Evolutionary conservation across 2,113 vertebrate species (phyloP).

Genomic region (Amazona guildingii): DNA sequence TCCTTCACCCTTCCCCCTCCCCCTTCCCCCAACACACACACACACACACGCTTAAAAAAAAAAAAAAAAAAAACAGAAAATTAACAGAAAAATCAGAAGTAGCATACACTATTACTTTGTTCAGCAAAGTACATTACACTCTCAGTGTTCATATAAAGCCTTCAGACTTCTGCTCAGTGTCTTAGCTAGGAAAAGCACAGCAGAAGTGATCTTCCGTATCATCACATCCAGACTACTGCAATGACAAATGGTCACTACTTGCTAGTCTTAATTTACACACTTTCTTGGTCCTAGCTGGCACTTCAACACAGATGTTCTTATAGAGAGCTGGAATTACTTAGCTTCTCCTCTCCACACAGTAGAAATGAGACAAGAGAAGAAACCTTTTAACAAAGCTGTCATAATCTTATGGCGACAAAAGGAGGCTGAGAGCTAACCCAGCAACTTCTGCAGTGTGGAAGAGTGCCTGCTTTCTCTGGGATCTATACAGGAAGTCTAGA

Average conservation of each 20-base stretch:
- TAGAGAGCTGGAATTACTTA: not conserved
- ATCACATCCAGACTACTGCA: not conserved
- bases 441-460: not conserved
- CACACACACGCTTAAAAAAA: not conserved
- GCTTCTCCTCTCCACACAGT: not conserved
- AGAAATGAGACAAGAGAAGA: not conserved
- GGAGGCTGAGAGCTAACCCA: not conserved
- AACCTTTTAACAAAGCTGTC: conserved; percentile 13
- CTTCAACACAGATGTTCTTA: not conserved
- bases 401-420: not conserved
- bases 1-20: conserved; percentile 20
- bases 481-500: not conserved
- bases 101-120: not conserved
- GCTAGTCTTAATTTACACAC: not conserved
- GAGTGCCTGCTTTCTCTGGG: not conserved
- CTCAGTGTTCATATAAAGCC: not conserved
- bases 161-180: not conserved
- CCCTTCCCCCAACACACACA: not conserved
- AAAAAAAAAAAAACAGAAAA: not conserved
- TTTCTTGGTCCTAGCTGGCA: not conserved
- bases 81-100: not conserved
- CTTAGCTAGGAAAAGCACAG: not conserved
- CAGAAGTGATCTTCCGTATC: not conserved
- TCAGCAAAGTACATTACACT: not conserved
- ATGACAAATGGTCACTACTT: not conserved